Evolutionary conservation across 2,797 vertebrate species (phyloP).

Genomic region (Sebastes baramenuke): DNA sequence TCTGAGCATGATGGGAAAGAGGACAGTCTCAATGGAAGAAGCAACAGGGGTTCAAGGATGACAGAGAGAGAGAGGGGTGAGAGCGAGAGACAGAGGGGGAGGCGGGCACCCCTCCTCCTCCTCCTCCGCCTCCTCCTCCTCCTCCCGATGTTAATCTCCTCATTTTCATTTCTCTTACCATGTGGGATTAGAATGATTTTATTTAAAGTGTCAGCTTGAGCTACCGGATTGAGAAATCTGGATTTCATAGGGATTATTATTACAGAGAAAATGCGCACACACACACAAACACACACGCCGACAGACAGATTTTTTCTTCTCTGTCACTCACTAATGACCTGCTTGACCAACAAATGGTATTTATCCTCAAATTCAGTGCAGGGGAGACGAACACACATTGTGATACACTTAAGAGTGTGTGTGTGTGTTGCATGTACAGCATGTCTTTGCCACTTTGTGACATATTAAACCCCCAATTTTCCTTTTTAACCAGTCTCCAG

Average conservation of each 20-base stretch:
- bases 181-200: slow-evolving; percentile 99
- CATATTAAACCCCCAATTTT: not conserved
- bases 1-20: not conserved
- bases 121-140: slow-evolving; percentile 4
- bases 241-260: slow-evolving; percentile 98
- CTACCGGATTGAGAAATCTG: slow-evolving; percentile 96
- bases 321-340: slow-evolving; percentile 72
- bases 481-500: not conserved
- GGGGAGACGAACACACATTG: slow-evolving; percentile 21
- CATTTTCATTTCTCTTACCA: slow-evolving; percentile 98
- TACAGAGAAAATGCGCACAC: slow-evolving; percentile 56
- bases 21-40: slow-evolving; percentile 19
- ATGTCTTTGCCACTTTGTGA: not conserved
- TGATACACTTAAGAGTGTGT: slow-evolving; percentile 33
- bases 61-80: not conserved
- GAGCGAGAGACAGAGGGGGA: not conserved
- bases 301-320: slow-evolving; percentile 55
- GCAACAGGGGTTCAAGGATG: slow-evolving; percentile 50
- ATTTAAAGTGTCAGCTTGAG: slow-evolving; percentile 99
- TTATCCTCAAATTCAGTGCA: slow-evolving; percentile 56
- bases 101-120: slow-evolving; percentile 36
- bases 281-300: slow-evolving; percentile 20
- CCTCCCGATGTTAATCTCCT: slow-evolving; percentile 92
- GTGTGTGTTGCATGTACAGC: not conserved
- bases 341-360: slow-evolving; percentile 76